Evolutionary conservation across 2,888 invertebrate genomes (phyloP), one percentile per base, ranked within the genome.

Genomic region (Eupithecia subumbrata): DNA sequence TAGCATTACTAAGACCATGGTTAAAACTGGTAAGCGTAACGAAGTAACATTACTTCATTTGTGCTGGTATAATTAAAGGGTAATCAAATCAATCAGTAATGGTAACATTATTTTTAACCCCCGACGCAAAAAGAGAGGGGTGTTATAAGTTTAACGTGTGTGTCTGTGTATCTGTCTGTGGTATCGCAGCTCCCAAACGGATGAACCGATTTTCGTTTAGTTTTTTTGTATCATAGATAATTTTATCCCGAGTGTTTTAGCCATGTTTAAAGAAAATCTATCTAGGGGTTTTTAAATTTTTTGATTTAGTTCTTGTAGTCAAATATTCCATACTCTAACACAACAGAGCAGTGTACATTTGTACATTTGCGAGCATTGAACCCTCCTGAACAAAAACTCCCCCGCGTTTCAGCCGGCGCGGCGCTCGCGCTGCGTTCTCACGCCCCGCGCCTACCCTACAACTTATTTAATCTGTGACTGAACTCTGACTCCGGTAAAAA

Each of bases 371-470:
- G 86, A 80, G 81, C 94, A 88, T 87, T 93, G 94, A 94, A 92
- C 94, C 84, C 85, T 85, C 83, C 89, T 90, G 89, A 89, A 93
- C 88, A 93, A 94, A 94, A 94, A 92, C 91, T 92, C 93, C 94
- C 94, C 92, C 88, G 90, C 87, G 86, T 91, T 93, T 92, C 93
- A 93, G 91, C 66, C 73, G 80, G 11, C 52, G n/a, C 45, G 18
- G 48, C 52, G n/a, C 52, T 22, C 48, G 82, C 84, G 66, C 78
- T 79, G 84, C 87, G 89, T 93, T 94, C 94, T 93, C 94, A 94
- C 91, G 90, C 87, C 85, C 78, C 77, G 73, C 73, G 73, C 75
- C 79, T 77, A 81, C 78, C 80, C 12, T n/a, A 34, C n/a, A n/a
- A 56, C 52, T 56, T 66, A 66, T 66, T 30, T 16, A 66, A 34